Conservation (phyloP, 2,797 vertebrate species). For the Phaenicophaeus curvirostris region DNA sequence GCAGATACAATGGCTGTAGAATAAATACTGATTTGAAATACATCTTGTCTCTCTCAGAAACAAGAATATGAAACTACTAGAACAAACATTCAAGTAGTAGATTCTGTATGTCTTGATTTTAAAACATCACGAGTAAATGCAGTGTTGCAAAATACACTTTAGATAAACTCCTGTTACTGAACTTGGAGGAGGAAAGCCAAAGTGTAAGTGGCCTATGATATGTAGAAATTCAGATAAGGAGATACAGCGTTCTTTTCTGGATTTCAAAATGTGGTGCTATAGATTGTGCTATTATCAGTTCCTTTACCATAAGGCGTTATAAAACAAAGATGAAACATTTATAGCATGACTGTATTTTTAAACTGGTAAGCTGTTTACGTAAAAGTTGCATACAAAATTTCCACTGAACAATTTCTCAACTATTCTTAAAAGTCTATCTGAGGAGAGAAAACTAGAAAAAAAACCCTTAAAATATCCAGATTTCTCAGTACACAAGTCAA, state of each 20-base stretch:
- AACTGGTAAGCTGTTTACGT: neutral
- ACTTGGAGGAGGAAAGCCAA: neutral
- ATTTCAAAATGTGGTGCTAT: conserved; percentile 25
- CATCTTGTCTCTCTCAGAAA: neutral
- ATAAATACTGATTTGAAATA: neutral
- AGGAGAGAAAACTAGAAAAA: neutral
- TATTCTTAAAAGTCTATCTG: neutral
- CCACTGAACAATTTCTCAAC: neutral
- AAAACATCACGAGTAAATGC: neutral
- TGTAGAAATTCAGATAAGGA: neutral
- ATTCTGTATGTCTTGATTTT: neutral
- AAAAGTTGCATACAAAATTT: neutral
- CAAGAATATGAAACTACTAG: neutral
- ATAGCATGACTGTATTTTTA: neutral
- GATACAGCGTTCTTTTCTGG: neutral
- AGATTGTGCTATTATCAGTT: neutral
- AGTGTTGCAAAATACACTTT: neutral
- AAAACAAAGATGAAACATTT: neutral
- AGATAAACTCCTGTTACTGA: neutral
- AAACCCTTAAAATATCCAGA: neutral
- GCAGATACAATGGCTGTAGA: neutral
- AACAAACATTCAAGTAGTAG: neutral
- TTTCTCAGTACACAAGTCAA: neutral
- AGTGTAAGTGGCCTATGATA: neutral
- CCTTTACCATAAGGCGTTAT: neutral